A percentile compares a stretch with the other conserved stretches of the same genome.
phyloP scores from a whole-genome alignment of 2,113 vertebrate species.

The Bos indicus region DNA sequence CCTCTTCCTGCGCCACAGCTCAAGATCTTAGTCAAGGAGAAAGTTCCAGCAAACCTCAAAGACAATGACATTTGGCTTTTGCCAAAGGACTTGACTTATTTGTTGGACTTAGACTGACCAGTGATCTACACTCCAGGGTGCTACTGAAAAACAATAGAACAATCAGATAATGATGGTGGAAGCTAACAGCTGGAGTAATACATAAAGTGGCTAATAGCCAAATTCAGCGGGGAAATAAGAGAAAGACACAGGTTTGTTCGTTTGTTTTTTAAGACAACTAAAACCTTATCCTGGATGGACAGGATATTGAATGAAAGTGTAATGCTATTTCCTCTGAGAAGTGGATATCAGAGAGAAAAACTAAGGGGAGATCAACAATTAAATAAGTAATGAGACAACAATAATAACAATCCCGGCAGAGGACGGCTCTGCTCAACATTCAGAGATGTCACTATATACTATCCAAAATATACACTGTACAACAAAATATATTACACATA shows the following conservation, averaged over 20 bases:
- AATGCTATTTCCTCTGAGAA: not conserved
- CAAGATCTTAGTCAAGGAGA: not conserved
- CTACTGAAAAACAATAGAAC: not conserved
- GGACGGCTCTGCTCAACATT: no score
- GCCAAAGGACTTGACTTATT: not conserved
- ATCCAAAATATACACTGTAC: not conserved
- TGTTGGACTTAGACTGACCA: not conserved
- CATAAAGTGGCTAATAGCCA: not conserved
- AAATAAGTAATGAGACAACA: not conserved
- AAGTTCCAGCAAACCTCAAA: not conserved
- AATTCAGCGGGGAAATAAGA: not conserved
- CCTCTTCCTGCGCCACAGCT: not conserved
- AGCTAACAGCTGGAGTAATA: not conserved
- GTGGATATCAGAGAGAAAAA: not conserved
- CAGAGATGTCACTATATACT: not conserved
- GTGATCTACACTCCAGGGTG: not conserved
- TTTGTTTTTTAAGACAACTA: not conserved
- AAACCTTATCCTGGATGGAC: no score
- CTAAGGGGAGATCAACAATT: not conserved
- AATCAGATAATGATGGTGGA: not conserved
- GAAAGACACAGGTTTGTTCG: not conserved
- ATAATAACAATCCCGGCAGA: not conserved
- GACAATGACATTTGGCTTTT: not conserved
- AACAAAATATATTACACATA: not conserved
- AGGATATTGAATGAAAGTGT: not conserved